A percentile compares a stretch with the other conserved stretches of the same genome.
phyloP scores from a whole-genome alignment of 2,113 vertebrate genomes.

The Cephalopterus ornatus region DNA sequence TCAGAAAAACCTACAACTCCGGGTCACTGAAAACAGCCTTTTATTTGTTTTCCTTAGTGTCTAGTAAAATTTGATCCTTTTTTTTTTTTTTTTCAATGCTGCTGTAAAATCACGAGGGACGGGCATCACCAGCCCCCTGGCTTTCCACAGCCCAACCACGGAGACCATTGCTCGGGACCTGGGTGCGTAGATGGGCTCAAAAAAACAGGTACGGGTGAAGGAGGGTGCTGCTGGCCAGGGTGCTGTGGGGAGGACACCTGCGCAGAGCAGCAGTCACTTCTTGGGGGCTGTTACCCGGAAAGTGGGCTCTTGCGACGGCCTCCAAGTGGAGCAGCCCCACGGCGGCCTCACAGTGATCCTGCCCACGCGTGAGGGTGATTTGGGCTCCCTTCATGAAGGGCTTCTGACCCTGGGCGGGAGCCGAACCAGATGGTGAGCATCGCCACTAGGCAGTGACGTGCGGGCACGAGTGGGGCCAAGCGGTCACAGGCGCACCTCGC shows the following conservation, averaged over 20 bases:
- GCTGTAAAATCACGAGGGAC: background rate
- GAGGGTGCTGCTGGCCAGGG: background rate
- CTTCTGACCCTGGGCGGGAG: background rate
- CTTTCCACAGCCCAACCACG: background rate
- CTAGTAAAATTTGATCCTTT: constrained; percentile 16
- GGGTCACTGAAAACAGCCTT: constrained; percentile 29
- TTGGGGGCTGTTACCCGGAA: background rate
- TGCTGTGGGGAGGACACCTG: background rate
- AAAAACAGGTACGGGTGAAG: background rate
- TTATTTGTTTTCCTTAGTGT: constrained; percentile 57
- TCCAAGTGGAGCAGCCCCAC: background rate
- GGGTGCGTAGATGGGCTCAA: fast-evolving
- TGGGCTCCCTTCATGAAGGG: background rate
- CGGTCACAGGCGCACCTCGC: background rate
- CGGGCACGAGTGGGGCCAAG: background rate
- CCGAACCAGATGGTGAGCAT: background rate
- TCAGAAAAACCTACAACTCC: background rate
- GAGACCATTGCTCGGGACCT: background rate
- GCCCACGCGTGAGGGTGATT: background rate
- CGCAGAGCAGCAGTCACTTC: background rate
- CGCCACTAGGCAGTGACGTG: background rate
- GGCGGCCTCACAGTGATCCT: background rate
- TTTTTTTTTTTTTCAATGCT: background rate
- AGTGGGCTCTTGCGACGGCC: background rate
- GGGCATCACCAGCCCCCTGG: background rate